These are phyloP conservation scores for Oreohelix idahoensis DNA, from an alignment of 1,140 invertebrate genomes.

Conservation along the genomic window DNA sequence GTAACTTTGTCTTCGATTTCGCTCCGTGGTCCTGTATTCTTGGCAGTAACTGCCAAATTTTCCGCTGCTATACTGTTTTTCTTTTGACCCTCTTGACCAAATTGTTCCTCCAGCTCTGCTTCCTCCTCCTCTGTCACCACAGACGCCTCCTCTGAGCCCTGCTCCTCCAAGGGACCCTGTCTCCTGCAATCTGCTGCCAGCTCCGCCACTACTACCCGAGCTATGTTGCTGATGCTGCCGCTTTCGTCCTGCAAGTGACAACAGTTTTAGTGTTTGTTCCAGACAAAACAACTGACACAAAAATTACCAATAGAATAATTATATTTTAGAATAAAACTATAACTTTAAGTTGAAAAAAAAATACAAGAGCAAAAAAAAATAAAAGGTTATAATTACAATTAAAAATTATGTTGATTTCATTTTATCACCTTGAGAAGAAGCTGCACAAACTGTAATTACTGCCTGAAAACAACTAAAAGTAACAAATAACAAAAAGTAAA, in stretches of 20 bases:
- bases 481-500: too few relatives aligned
- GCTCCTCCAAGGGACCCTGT: slow-evolving; percentile 46
- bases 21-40: neutral
- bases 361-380: too few relatives aligned
- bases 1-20: slow-evolving; percentile 36
- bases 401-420: too few relatives aligned
- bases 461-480: too few relatives aligned
- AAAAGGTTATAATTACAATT: too few relatives aligned
- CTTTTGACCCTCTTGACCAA: neutral
- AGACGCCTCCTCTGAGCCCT: slow-evolving; percentile 31
- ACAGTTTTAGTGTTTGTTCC: neutral
- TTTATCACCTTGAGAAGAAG: too few relatives aligned
- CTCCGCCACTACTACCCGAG: slow-evolving; percentile 62
- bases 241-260: slow-evolving; percentile 58
- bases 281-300: too few relatives aligned
- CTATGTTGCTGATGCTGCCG: slow-evolving; percentile 69
- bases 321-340: too few relatives aligned
- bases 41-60: neutral
- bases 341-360: too few relatives aligned
- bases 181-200: slow-evolving; percentile 56
- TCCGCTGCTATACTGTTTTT: slow-evolving; percentile 2
- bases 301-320: too few relatives aligned
- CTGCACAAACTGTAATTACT: too few relatives aligned
- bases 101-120: slow-evolving; percentile 13
- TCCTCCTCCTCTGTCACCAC: slow-evolving; percentile 3